Percentiles rank a stretch among this genome's conserved stretches.
Evolutionary conservation across 2,888 invertebrate genomes (phyloP).

Genomic region (Ptychoptera contaminata): DNA sequence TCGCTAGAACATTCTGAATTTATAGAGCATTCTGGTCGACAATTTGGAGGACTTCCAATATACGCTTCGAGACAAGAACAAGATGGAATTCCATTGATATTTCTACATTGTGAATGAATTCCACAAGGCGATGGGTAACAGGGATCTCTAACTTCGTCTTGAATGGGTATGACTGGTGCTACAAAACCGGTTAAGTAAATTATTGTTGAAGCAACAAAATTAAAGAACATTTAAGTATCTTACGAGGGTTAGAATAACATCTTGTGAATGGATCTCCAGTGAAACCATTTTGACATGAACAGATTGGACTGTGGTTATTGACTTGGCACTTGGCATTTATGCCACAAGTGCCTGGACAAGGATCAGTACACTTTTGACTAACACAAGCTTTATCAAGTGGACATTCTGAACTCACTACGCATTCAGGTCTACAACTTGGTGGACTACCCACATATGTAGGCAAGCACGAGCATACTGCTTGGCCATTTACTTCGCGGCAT

Average conservation of each 20-base stretch:
- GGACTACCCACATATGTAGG: constrained; percentile 43
- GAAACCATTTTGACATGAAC: constrained; percentile 50
- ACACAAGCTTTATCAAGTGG: constrained; percentile 43
- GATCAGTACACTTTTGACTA: constrained; percentile 47
- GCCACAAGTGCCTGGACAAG: constrained; percentile 44
- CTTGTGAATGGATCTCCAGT: constrained; percentile 62
- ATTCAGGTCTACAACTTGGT: constrained; percentile 58
- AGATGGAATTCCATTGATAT: constrained; percentile 39
- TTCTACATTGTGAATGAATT: constrained; percentile 41
- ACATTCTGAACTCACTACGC: constrained; percentile 48
- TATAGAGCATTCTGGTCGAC: constrained; percentile 51
- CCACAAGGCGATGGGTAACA: constrained; percentile 52
- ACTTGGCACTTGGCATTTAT: constrained; percentile 54
- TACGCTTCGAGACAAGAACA: constrained; percentile 48
- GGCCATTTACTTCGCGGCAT: constrained; percentile 42
- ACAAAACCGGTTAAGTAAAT: neutral
- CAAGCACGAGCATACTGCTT: constrained; percentile 46
- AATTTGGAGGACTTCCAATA: constrained; percentile 52
- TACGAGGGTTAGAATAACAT: constrained; percentile 37
- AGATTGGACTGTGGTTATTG: constrained; percentile 62
- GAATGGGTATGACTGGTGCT: neutral
- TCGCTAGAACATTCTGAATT: constrained; percentile 52
- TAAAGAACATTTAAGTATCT: constrained; percentile 11
- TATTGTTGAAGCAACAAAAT: no score
- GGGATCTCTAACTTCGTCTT: constrained; percentile 34